phyloP scores from a whole-genome alignment of 2,888 invertebrate genomes.

The Archips crataeganus region DNA sequence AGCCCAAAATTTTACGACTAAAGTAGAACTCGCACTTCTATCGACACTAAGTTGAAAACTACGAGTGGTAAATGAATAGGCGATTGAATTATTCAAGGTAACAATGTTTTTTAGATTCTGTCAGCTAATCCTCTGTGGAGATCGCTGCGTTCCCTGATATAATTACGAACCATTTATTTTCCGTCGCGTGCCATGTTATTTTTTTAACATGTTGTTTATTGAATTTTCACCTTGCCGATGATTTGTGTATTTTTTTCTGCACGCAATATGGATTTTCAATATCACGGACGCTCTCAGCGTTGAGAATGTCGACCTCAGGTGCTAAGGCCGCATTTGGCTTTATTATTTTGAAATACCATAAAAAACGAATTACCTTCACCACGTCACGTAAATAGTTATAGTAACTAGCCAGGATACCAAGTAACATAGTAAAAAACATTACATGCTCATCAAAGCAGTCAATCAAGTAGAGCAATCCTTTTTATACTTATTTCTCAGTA shows the following conservation, averaged over 20 bases:
- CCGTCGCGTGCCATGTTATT: constrained; percentile 29
- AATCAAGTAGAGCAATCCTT: too few relatives aligned
- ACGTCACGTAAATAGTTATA: too few relatives aligned
- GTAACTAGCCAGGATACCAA: background rate
- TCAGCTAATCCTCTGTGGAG: constrained; percentile 8
- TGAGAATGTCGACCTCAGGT: background rate
- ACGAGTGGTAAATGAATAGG: background rate
- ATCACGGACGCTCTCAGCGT: background rate
- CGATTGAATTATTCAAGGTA: background rate
- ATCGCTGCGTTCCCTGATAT: constrained; percentile 26
- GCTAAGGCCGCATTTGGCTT: background rate
- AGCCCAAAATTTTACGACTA: background rate
- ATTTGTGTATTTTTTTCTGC: constrained; percentile 24
- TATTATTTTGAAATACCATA: background rate
- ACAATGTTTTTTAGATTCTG: constrained; percentile 11
- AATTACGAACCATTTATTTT: constrained; percentile 37
- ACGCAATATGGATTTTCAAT: constrained; percentile 31
- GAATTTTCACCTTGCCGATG: constrained; percentile 33
- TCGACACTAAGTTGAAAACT: background rate
- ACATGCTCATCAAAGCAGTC: background rate
- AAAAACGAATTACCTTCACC: too few relatives aligned
- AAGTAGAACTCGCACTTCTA: background rate
- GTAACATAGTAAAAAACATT: too few relatives aligned
- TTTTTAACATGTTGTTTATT: constrained; percentile 35
- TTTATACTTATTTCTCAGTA: too few relatives aligned